Percentiles rank a stretch among this genome's conserved stretches.
Conservation (phyloP, 2,797 vertebrate species). For the Hirundo rustica region DNA sequence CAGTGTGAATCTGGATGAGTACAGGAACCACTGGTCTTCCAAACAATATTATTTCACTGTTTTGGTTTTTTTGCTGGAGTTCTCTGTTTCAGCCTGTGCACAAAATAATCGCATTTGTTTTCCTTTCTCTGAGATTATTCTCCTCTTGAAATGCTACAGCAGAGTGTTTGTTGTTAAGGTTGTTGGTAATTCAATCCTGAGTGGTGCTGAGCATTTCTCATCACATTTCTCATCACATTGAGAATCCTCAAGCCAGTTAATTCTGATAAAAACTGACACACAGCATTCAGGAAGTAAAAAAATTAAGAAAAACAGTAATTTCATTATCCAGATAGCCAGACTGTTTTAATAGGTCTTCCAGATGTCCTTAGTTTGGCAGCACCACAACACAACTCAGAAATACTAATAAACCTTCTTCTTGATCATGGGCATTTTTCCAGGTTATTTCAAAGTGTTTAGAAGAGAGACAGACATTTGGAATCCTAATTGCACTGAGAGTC, state of each 20-base stretch:
- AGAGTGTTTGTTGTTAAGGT: neutral
- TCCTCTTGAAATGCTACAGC: neutral
- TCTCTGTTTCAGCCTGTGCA: neutral
- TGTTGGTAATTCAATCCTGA: neutral
- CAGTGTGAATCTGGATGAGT: constrained; percentile 17
- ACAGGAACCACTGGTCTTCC: neutral
- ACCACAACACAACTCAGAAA: neutral
- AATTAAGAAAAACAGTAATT: neutral
- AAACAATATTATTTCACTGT: neutral
- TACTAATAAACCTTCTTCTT: neutral
- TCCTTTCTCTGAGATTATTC: neutral
- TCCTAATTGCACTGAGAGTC: neutral
- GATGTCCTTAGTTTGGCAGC: neutral
- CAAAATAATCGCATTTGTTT: neutral
- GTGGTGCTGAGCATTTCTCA: neutral
- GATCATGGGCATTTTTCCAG: neutral
- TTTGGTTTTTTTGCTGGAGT: neutral
- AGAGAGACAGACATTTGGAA: neutral
- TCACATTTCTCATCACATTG: neutral
- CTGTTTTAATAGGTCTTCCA: neutral
- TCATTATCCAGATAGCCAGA: neutral
- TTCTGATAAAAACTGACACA: neutral
- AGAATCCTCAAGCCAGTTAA: neutral
- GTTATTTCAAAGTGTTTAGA: neutral
- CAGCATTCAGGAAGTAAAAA: neutral